Evolutionary conservation across 92 coral and sea anemone species (phyloP), one percentile per base, ranked within the genome.

Genomic region (Epizoanthus ramosus): DNA sequence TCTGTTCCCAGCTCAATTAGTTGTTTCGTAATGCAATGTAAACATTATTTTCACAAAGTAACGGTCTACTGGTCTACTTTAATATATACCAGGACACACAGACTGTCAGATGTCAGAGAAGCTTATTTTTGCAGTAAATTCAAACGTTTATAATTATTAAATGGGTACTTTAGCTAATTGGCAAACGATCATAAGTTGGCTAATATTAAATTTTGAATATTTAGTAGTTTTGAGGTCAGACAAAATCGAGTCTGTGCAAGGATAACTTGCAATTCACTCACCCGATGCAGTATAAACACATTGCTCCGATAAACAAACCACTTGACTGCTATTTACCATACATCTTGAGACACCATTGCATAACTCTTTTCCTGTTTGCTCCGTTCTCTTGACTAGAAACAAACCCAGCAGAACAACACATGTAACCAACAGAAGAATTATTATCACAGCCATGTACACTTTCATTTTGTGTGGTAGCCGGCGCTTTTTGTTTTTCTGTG

Each of bases 201-300:
- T 5, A 16, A 67, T 35, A 33, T 25, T 25, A 25, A 33, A 67
- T 41, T 37, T 41, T 37, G n/a, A 67, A 19, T 28, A 14, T 67
- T 67, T 9, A 18, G 18, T 33, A 6, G 45, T 15, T 16, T 67
- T 16, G 28, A 19, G 72, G 72, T 15, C 50, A 67, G 43, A 67
- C 19, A 43, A 45, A 71, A 71, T 6, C 57, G 22, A 45, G 31
- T 22, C 6, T 43, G 35, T 41, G 57, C 5, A 41, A 8, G 58
- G 19, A 41, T 19, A 77, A 57, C 24, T 77, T 5, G 60, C 61
- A 61, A 21, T 61, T 12, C 45, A 33, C 73, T 68, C 73, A 90
- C 93, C 93, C 19, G 93, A 69, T 24, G 93, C 93, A 4, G 90
- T 86, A 63, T 81, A 79, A n/a, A 90, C 90, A 79, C 93, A 90